Evolutionary conservation across 2,797 vertebrate genomes (phyloP), one percentile per base, ranked within the genome.

Genomic region (Eospalax fontanierii): DNA sequence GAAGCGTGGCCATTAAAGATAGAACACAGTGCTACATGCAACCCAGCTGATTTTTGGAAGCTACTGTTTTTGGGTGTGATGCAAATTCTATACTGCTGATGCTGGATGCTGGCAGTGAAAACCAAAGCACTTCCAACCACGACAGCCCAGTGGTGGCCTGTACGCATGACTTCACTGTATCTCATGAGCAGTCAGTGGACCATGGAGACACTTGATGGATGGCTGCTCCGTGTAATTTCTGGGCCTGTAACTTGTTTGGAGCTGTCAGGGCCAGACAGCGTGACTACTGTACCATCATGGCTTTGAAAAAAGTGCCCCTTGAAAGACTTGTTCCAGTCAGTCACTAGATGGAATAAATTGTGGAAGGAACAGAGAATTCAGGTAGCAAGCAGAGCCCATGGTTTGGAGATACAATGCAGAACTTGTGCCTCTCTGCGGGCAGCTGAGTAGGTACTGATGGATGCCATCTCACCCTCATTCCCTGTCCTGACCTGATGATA

Each of bases 231-330:
- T 88, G 85, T 96, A 95, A 94, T 96, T 97, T 95, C 93, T 92
- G 89, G 81, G 91, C 97, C 87, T 87, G 87, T 94, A 88, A 86
- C 90, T 94, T 97, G 94, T 95, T 97, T 81, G 80, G 91, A 90
- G 79, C 91, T 95, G 87, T 95, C 94, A 90, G 87, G 30, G 50
- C 75, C 57, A 84, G 96, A 82, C 87, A 96, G 92, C 46, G 0
- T 92, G 96, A 94, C 95, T 89, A 21, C 66, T 75, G 57, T 88
- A 93, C 91, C 63, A 81, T 95, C 84, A 28, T 85, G 89, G 79
- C 91, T 95, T 68, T 95, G 92, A 97, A 92, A 97, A 95, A 97
- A 94, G 90, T 95, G 86, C 89, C 76, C 95, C 87, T 97, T 95
- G 65, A 91, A 89, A 94, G 89, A 74, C 89, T 95, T 91, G 92